Percentiles rank a stretch among this genome's conserved stretches.
Conservation (phyloP, 1,140 invertebrate species). For the Drosophila mojavensis region DNA sequence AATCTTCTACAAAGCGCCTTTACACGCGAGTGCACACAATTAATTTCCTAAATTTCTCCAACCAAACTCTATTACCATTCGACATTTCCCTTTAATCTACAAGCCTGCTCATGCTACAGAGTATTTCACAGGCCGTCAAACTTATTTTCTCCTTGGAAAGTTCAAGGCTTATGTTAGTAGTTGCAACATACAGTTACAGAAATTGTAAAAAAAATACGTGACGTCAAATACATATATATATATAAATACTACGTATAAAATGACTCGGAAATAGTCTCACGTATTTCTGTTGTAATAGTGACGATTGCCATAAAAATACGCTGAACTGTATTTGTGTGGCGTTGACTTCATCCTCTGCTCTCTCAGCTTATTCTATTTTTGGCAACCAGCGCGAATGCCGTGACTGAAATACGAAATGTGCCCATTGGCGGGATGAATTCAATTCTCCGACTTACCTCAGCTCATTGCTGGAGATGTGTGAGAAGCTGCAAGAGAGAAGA, state of each 20-base stretch:
- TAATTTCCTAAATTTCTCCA: too few relatives aligned
- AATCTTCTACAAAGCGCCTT: too few relatives aligned
- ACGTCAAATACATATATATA: too few relatives aligned
- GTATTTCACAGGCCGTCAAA: too few relatives aligned
- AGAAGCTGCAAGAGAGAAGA: too few relatives aligned
- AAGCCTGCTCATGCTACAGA: not conserved
- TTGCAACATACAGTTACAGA: not conserved
- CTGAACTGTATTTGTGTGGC: constrained; percentile 5
- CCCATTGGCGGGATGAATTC: not conserved
- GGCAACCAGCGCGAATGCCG: constrained; percentile 11
- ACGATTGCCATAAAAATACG: constrained; percentile 36
- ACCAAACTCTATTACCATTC: too few relatives aligned
- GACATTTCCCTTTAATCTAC: not conserved
- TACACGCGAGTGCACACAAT: too few relatives aligned
- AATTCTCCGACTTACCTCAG: constrained; percentile 6
- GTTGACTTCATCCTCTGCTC: not conserved
- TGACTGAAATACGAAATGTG: constrained; percentile 20
- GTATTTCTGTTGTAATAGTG: constrained; percentile 34
- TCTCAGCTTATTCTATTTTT: not conserved
- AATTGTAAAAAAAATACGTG: constrained; percentile 14
- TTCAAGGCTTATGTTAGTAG: constrained; percentile 6
- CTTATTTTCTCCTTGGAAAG: not conserved
- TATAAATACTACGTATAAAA: not conserved
- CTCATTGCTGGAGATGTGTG: not conserved
- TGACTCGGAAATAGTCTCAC: constrained; percentile 29